Evolutionary conservation across 2,113 vertebrate species (phyloP).

Genomic region (Poeciliopsis occidentalis): DNA sequence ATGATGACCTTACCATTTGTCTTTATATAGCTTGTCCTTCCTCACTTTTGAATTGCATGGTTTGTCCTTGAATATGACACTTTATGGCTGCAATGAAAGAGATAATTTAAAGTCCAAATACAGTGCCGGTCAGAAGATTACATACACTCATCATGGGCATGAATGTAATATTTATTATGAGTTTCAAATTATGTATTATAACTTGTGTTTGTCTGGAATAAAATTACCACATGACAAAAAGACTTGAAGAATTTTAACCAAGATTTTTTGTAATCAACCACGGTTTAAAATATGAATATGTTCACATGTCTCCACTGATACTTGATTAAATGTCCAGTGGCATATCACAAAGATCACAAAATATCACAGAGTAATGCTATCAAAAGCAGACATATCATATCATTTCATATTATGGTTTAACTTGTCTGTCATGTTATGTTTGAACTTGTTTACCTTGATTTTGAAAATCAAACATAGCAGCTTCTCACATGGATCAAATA

Average conservation of each 20-base stretch:
- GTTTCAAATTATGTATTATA: not conserved
- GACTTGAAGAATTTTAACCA: not conserved
- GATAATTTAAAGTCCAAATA: conserved; percentile 6
- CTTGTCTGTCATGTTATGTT: too few relatives aligned
- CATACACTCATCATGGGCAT: not conserved
- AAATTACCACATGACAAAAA: not conserved
- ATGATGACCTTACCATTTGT: conserved; percentile 79
- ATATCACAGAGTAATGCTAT: not conserved
- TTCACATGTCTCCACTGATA: not conserved
- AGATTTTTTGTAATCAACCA: not conserved
- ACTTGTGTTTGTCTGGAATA: not conserved
- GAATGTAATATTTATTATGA: not conserved
- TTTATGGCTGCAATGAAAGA: conserved; percentile 50
- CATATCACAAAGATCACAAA: not conserved
- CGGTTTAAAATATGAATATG: not conserved
- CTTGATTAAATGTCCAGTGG: not conserved
- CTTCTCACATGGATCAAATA: not conserved
- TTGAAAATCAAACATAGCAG: not conserved
- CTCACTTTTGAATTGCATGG: conserved; percentile 41
- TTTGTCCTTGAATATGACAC: conserved; percentile 68
- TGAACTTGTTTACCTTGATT: too few relatives aligned
- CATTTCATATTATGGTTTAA: too few relatives aligned
- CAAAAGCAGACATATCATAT: not conserved
- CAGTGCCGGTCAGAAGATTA: not conserved
- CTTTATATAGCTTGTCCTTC: conserved; percentile 75